Base-by-base conservation (phyloP, 2,113 vertebrate genomes). In the Chloebia gouldiae region DNA sequence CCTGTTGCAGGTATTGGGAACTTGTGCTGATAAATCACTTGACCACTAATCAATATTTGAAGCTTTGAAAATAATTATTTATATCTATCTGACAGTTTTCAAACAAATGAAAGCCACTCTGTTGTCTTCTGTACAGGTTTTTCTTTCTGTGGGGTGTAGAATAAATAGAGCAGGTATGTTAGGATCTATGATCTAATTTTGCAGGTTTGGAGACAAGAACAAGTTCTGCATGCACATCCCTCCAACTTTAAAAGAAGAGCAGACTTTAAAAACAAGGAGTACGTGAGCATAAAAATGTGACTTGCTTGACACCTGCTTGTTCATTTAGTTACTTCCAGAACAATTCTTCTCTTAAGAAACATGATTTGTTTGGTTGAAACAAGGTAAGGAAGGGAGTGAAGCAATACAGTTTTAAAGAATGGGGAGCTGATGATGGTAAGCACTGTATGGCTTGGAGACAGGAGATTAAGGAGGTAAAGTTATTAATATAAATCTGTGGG, bases 401-500 rank as follows among this genome's bases (percentile, higher is more conserved):
- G 64, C 39, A 91, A 11, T 87, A 25, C 35, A n/a, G 4, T 77
- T 83, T 93, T 77, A 71, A 86, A 86, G 83, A 81, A 86, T 75
- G 51, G 35, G 42, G 49, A 91, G 72, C 69, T 86, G 47, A 51
- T 91, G 65, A 81, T 92, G 51, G 61, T 65, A 92, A 87, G 81
- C 28, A 33, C 35, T 81, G 18, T 9, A 9, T 85, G 71, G 44
- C 78, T 94, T 89, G 44, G 40, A 90, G 73, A 40, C 42, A 50
- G 57, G 68, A 75, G 69, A 60, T 64, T 94, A 81, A 56, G 66
- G 44, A 90, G 70, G 73, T 81, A 95, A 87, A 90, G 87, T 79
- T 95, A 96, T 84, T 95, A 96, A 95, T 96, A 96, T 91, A 92
- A 96, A 87, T 71, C 65, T 87, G 90, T 94, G 66, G 96, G 87